Base-by-base conservation (phyloP, 92 coral and sea anemone species). In the Siderastrea siderea region DNA sequence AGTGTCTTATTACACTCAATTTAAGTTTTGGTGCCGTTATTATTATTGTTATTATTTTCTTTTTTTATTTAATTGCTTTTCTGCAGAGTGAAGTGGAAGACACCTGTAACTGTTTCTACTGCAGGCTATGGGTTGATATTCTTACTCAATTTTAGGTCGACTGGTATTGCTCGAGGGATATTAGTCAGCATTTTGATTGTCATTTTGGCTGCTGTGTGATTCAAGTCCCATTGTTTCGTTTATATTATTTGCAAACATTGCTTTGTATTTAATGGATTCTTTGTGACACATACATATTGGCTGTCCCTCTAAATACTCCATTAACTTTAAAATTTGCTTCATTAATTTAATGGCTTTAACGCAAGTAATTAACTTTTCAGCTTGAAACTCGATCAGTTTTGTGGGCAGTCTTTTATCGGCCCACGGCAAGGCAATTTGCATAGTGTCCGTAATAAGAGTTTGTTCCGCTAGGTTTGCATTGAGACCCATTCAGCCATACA, bases 351-450 rank as follows among this genome's bases (percentile, higher is more conserved):
- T 66, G 84, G 84, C n/a, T 7, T 66, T 51, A 5, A n/a, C 47
- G 73, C 48, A 26, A 51, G 75, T 80, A 80, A 64, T 79, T 65
- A 78, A 79, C 48, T 64, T 79, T 79, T 17, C 16, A 26, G 72
- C 83, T 57, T 16, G 50, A 55, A 76, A 52, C 38, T 73, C n/a
- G 11, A 60, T 15, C 55, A 46, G 82, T 11, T 77, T 62, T 55
- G 16, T 55, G 45, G n/a, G 57, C 45, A 11, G 61, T 49, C 45
- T 64, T 63, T 52, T 49, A 3, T 80, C 38, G 51, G 51, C 61
- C 63, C 63, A 44, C 7, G 57, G 58, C 46, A 45, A 19, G 51
- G 17, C 58, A 51, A 64, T 80, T 80, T 80, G 75, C 84, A 80
- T 80, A 59, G 68, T 7, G 51, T 59, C 47, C 66, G 51, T 47